Conservation (phyloP, 2,113 vertebrate species). For the Sarotherodon lohbergeri region DNA sequence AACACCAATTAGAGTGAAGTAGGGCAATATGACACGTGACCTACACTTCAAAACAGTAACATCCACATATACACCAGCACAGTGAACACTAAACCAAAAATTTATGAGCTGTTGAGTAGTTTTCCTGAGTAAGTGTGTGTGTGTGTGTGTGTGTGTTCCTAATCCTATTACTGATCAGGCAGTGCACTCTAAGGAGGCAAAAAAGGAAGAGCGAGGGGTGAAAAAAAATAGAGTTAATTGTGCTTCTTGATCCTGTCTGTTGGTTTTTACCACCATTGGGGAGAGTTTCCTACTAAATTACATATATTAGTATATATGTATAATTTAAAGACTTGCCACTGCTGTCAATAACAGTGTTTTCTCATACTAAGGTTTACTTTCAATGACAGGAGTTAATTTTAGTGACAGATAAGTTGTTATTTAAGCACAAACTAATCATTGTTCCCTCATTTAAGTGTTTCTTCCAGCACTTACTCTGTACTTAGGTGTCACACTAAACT, state of each 20-base stretch:
- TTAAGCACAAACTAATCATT: not conserved
- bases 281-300: not conserved
- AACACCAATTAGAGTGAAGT: constrained; percentile 37
- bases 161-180: constrained; percentile 50
- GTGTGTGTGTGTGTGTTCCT: constrained; percentile 17
- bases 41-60: not conserved
- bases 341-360: not conserved
- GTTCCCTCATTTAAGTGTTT: not conserved
- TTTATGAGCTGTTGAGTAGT: not conserved
- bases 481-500: not conserved
- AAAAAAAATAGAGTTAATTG: not conserved
- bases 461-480: not conserved
- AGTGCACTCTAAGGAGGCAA: constrained; percentile 8
- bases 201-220: not conserved
- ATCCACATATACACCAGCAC: not conserved
- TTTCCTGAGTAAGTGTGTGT: not conserved
- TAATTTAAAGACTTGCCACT: not conserved
- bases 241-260: not conserved
- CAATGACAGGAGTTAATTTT: not conserved
- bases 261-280: not conserved
- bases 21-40: constrained; percentile 23
- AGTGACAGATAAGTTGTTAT: not conserved
- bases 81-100: not conserved
- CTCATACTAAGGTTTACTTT: not conserved
- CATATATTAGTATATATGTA: not conserved